Base-by-base conservation (phyloP, 2,797 vertebrate species). In the Pygocentrus nattereri region DNA sequence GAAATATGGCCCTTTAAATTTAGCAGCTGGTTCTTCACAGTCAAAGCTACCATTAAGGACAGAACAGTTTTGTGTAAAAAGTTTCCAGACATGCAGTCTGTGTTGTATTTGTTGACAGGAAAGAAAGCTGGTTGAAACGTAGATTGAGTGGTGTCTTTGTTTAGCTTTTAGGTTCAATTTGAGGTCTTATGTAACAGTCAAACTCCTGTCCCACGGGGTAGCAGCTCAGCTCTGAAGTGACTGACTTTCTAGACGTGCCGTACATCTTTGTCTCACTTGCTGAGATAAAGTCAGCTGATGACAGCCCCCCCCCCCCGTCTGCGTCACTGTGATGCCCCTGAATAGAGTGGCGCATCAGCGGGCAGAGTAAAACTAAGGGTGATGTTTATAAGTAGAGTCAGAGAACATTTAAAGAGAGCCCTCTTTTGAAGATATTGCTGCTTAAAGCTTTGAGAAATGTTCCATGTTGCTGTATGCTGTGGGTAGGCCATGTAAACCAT, bases 141-240 rank as follows among this genome's bases (percentile, higher is more conserved):
- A 87, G 82, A 70, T 25, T 25, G 41, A 41, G 19, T 41, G 31
- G 5, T 31, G 41, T 11, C 7, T 62, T 62, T 30, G 27, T 31
- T 62, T 62, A 27, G 31, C 52, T 61, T 61, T 68, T 25, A 10
- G 77, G 86, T 88, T 87, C 64, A 67, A 82, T 90, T 78, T 86
- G 74, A 87, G 71, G 82, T 74, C 84, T 90, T 85, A 71, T 74
- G 54, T 84, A 86, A 91, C 61, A 38, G 54, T 52, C 67, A 27
- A 49, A 71, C 50, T 47, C 15, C n/a, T 73, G 41, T 56, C 78
- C 23, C 34, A 31, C 52, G n/a, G 41, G 30, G 49, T 13, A 52
- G 74, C 47, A 19, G 67, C 56, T 83, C 62, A 76, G 54, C 78
- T 44, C 31, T 65, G 70, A 64, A 79, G 56, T 74, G 52, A 69